Base-by-base conservation (phyloP, 2,113 vertebrate genomes). In the Paralichthys olivaceus region DNA sequence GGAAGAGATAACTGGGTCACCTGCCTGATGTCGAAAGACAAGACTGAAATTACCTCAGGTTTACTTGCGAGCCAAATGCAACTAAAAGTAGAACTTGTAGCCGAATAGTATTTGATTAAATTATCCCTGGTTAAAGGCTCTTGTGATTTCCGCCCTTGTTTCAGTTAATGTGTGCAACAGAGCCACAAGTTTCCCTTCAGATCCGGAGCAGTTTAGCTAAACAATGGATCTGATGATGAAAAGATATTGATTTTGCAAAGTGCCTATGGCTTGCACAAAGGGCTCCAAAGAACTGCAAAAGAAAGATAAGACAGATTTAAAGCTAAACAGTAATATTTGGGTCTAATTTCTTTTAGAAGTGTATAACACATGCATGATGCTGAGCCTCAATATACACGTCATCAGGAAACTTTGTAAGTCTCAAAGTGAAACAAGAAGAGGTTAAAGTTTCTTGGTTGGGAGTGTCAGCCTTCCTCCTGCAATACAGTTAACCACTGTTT, bases 1-100 rank as follows among this genome's bases (percentile, higher is more conserved):
- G 19, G 12, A 4, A 32, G 12, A 25, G 22, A 73, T 69, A 43
- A 54, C 51, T 40, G 1, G 9, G 66, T 64, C 72, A 80, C 13
- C 28, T 77, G 57, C 0, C 32, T 29, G 62, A 53, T 78, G 65
- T 51, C n/a, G 63, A 86, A 81, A 83, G 43, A 66, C 26, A 81
- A 83, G 43, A 66, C 32, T 49, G 20, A 68, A 14, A 57, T 15
- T 7, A 72, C 13, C 57, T 69, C 49, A 60, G 5, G 2, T n/a
- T 19, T 11, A 25, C 45, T 22, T n/a, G 6, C 34, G 8, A n/a
- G 15, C 23, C 45, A 70, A 67, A 45, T 34, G 2, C 23, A 71
- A 54, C 22, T 55, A 49, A 49, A 69, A 53, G 49, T 53, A 53
- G 20, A n/a, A n/a, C 20, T 20, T 53, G 61, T 13, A 17, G 29